Evolutionary conservation across 2,888 invertebrate species (phyloP), one percentile per base, ranked within the genome.

Genomic region (Chrysolina oricalcia): DNA sequence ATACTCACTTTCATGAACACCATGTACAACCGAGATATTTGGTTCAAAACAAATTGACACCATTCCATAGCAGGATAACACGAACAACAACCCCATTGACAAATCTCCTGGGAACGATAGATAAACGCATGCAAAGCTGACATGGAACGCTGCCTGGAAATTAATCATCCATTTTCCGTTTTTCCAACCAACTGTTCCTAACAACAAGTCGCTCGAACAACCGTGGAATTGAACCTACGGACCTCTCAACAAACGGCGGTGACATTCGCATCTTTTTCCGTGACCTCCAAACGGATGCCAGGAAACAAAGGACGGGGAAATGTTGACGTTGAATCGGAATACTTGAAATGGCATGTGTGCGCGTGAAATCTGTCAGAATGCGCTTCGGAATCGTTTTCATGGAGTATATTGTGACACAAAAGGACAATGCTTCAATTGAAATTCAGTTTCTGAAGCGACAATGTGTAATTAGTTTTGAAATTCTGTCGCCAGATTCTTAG

Each of bases 281-380:
- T 9, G 59, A 59, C 59, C 59, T 59, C 59, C 35, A n/a, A 23
- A n/a, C 15, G 59, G 27, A 59, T 35, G 21, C 53, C 11, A 10
- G 53, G 15, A 53, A 53, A 59, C 59, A 59, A 59, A 27, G 59
- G 59, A 59, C 17, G 15, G 11, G 23, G 13, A 23, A 23, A 56
- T 56, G 56, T 56, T 56, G 56, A 56, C 23, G 56, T 56, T 56
- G 56, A 56, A 56, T 56, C 56, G 56, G 19, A 56, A 56, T 56
- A 56, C 56, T 56, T 19, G 56, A 56, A 56, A 56, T 27, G 59
- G 59, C 59, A 59, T 59, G 59, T 59, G 59, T 59, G 59, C 59
- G 27, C 59, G 35, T 59, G 59, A 59, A 59, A 59, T 59, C 59
- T 59, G 59, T 59, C 59, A 59, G 59, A 27, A 35, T 27, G n/a